A percentile compares a stretch with the other conserved stretches of the same genome.
These are phyloP conservation scores for Semicossyphus pulcher DNA, from an alignment of 2,113 vertebrate genomes.

Conservation along the genomic window DNA sequence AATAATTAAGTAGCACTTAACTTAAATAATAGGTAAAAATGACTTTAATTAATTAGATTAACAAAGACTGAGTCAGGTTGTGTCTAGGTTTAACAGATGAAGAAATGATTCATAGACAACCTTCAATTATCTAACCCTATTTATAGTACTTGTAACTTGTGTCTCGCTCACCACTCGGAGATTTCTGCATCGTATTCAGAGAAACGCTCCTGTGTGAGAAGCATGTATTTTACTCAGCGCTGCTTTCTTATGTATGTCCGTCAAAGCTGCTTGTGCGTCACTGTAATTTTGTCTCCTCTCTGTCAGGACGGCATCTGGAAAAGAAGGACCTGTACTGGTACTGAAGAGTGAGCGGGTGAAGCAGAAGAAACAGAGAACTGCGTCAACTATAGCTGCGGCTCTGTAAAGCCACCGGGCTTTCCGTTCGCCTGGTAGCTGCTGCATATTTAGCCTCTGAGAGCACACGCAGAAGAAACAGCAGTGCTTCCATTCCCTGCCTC, in stretches of 20 bases:
- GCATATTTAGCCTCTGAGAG: constrained; percentile 8
- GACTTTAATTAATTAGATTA: too few relatives aligned
- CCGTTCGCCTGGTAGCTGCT: not conserved
- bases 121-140: not conserved
- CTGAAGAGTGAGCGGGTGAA: constrained; percentile 39
- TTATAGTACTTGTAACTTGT: too few relatives aligned
- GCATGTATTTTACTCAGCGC: not conserved
- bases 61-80: too few relatives aligned
- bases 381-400: not conserved
- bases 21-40: too few relatives aligned
- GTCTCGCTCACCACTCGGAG: too few relatives aligned
- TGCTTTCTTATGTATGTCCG: too few relatives aligned
- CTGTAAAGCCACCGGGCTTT: not conserved
- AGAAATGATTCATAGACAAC: too few relatives aligned
- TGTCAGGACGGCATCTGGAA: constrained; percentile 67
- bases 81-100: too few relatives aligned
- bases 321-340: constrained; percentile 84
- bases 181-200: not conserved
- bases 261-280: not conserved
- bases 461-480: not conserved
- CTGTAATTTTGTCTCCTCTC: constrained; percentile 15
- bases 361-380: not conserved
- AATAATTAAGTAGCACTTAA: too few relatives aligned
- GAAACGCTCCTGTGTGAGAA: not conserved
- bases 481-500: not conserved